These are phyloP conservation scores for Paragorgia papillata DNA, from an alignment of 92 coral and sea anemone genomes.

Conservation along the genomic window DNA sequence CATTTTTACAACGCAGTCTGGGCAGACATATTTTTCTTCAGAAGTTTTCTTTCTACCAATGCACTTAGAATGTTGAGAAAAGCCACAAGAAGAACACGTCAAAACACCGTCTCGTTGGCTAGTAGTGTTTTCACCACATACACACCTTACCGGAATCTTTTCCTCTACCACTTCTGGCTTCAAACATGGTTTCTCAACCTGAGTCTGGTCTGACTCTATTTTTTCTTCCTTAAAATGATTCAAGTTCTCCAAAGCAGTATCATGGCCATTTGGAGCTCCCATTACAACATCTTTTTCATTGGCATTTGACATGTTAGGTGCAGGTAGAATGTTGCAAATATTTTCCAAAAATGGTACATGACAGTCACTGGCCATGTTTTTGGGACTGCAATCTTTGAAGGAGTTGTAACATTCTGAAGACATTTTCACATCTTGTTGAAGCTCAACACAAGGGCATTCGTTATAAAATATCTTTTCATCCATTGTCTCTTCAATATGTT, in stretches of 20 bases:
- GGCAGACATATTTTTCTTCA: slow-evolving; percentile 31
- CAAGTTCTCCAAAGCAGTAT: neutral
- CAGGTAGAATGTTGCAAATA: neutral
- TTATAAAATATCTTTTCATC: neutral
- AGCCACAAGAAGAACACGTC: slow-evolving; percentile 65
- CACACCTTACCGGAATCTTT: slow-evolving; percentile 58
- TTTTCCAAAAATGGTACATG: neutral
- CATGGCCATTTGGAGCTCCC: neutral
- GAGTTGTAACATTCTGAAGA: neutral
- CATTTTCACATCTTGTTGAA: neutral
- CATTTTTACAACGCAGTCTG: slow-evolving; percentile 49
- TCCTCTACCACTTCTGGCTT: neutral
- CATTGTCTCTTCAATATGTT: neutral
- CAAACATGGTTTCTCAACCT: neutral
- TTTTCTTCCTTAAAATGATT: neutral
- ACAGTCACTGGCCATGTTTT: neutral
- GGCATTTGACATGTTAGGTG: no score
- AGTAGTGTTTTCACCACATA: slow-evolving; percentile 68
- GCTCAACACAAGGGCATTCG: neutral
- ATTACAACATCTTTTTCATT: neutral
- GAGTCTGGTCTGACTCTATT: neutral
- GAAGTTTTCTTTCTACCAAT: slow-evolving; percentile 40
- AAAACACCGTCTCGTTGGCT: slow-evolving; percentile 45
- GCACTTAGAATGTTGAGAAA: slow-evolving; percentile 69
- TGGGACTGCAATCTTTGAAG: neutral